A percentile compares a stretch with the other conserved stretches of the same genome.
phyloP scores from a whole-genome alignment of 2,113 vertebrate species.

The Ardeotis arabs region DNA sequence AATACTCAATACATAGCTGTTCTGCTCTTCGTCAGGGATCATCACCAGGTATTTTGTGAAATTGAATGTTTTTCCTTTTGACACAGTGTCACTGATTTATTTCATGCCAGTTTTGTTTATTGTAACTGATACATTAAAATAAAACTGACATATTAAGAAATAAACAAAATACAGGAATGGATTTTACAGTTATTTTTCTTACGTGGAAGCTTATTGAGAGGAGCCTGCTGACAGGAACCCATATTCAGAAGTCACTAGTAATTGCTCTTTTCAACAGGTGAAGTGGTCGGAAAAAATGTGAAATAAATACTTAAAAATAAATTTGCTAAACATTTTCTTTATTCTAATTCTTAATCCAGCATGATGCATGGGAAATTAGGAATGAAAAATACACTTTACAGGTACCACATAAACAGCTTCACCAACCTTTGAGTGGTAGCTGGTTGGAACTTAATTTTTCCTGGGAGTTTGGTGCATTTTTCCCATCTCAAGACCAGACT shows the following conservation, averaged over 20 bases:
- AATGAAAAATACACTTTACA: fast-evolving
- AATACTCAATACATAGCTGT: not conserved
- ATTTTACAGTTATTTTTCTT: not conserved
- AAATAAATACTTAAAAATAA: not conserved
- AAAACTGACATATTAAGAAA: not conserved
- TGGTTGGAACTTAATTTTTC: not conserved
- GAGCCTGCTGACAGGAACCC: not conserved
- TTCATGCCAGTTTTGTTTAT: not conserved
- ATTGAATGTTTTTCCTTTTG: not conserved
- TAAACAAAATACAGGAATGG: not conserved
- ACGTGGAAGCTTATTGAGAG: not conserved
- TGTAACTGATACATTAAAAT: not conserved
- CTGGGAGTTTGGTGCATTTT: not conserved
- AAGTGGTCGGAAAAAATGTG: not conserved
- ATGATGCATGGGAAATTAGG: not conserved
- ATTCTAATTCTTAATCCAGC: not conserved
- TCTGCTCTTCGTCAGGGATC: not conserved
- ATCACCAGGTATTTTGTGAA: not conserved
- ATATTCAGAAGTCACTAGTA: not conserved
- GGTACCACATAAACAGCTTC: not conserved
- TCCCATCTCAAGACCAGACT: not conserved
- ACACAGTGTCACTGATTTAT: not conserved
- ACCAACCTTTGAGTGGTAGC: not conserved
- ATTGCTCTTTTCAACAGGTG: not conserved
- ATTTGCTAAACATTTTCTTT: not conserved